Evolutionary conservation across 1,140 invertebrate species (phyloP).

Genomic region (Archivesica marissinica): DNA sequence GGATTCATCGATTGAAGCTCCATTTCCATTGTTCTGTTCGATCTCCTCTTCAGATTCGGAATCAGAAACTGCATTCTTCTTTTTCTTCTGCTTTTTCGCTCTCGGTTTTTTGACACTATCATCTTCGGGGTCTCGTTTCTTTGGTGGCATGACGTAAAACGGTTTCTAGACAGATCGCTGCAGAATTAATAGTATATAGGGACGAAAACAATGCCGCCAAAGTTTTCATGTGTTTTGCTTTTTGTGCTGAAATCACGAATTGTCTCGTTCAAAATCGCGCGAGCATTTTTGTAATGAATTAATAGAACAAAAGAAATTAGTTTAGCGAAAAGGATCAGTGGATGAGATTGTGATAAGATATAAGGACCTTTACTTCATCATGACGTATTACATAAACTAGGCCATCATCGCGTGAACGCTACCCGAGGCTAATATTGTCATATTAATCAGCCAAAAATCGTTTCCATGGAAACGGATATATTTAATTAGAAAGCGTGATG

Average conservation of each 20-base stretch:
- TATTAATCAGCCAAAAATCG: too few species aligned
- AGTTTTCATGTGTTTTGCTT: slow-evolving; percentile 58
- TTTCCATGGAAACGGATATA: too few species aligned
- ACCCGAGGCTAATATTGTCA: too few species aligned
- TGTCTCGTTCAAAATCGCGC: not conserved
- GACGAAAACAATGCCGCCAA: slow-evolving; percentile 43
- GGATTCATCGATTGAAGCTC: slow-evolving; percentile 57
- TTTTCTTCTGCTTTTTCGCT: slow-evolving; percentile 74
- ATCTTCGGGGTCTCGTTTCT: slow-evolving; percentile 70
- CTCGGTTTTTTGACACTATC: slow-evolving; percentile 65
- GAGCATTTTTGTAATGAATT: not conserved
- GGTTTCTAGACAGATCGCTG: not conserved
- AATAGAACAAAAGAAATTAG: not conserved
- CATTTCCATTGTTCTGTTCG: slow-evolving; percentile 68
- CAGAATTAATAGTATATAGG: not conserved
- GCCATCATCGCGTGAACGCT: too few species aligned
- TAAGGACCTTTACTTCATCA: too few species aligned
- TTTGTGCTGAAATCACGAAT: slow-evolving; percentile 45
- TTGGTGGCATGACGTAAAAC: slow-evolving; percentile 67
- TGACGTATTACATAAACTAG: too few species aligned
- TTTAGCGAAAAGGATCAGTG: slow-evolving; percentile 12
- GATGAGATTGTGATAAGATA: too few species aligned
- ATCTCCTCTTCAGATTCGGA: slow-evolving; percentile 69
- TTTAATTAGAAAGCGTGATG: too few species aligned
- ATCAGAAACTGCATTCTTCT: slow-evolving; percentile 70